A percentile compares a stretch with the other conserved stretches of the same genome.
Conservation (phyloP, 2,113 vertebrate genomes). For the Kryptolebias marmoratus region DNA sequence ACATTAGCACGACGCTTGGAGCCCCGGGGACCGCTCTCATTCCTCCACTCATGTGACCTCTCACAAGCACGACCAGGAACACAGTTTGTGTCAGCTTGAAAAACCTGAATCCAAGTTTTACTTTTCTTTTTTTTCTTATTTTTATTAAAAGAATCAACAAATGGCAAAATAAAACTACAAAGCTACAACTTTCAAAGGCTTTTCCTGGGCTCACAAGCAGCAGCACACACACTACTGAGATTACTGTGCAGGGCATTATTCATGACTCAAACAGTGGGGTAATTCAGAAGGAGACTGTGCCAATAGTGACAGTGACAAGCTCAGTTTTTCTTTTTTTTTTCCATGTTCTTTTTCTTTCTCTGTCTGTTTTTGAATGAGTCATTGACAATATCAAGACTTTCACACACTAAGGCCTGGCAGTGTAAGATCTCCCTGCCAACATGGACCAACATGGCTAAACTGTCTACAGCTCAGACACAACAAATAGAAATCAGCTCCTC, state of each 20-base stretch:
- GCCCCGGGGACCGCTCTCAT: slow-evolving; percentile 61
- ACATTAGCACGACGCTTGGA: slow-evolving; percentile 61
- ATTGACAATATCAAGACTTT: slow-evolving; percentile 57
- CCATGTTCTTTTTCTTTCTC: slow-evolving; percentile 48
- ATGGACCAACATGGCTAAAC: slow-evolving; percentile 22
- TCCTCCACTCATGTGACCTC: slow-evolving; percentile 65
- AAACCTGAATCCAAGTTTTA: slow-evolving; percentile 41
- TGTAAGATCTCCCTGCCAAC: slow-evolving; percentile 46
- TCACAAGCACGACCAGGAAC: slow-evolving; percentile 37
- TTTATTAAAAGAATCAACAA: slow-evolving; percentile 27
- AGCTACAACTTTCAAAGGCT: background rate
- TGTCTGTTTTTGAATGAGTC: slow-evolving; percentile 65
- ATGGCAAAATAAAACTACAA: slow-evolving; percentile 9
- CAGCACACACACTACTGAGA: slow-evolving; percentile 35
- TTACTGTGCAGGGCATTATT: slow-evolving; percentile 45
- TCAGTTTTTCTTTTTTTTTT: slow-evolving; percentile 26
- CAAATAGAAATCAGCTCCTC: slow-evolving; percentile 69
- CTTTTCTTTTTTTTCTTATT: slow-evolving; percentile 20
- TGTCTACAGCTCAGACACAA: slow-evolving; percentile 61
- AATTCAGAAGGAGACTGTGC: slow-evolving; percentile 60
- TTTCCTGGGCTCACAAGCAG: slow-evolving; percentile 30
- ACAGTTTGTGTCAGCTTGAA: slow-evolving; percentile 44
- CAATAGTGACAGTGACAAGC: slow-evolving; percentile 56
- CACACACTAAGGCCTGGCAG: slow-evolving; percentile 51
- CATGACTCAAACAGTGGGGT: slow-evolving; percentile 57